These are phyloP conservation scores for Pteria penguin DNA, from an alignment of 2,888 invertebrate genomes.

Conservation along the genomic window DNA sequence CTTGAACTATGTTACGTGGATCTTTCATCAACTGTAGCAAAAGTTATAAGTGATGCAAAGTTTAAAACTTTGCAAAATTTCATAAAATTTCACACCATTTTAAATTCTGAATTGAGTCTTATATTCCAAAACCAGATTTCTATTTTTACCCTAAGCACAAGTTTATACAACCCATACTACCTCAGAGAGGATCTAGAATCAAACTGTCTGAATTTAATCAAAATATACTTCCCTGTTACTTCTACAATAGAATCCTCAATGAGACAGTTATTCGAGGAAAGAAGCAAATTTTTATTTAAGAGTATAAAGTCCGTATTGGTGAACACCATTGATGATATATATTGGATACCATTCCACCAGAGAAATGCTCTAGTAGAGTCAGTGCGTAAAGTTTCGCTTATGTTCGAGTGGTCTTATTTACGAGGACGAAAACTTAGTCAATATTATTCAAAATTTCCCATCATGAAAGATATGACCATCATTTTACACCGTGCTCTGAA, in stretches of 20 bases:
- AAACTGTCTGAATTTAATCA: conserved; percentile 18
- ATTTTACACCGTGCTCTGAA: conserved; percentile 25
- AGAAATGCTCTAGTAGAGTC: conserved; percentile 20
- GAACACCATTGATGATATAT: conserved; percentile 27
- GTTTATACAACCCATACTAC: conserved; percentile 19
- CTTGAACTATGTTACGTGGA: conserved; percentile 33
- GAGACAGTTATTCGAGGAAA: conserved; percentile 8
- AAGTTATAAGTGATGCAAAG: conserved; percentile 26
- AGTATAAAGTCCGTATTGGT: conserved; percentile 26
- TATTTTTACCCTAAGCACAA: conserved; percentile 24
- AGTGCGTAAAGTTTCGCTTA: conserved; percentile 15
- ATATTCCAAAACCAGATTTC: conserved; percentile 7
- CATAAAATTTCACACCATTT: conserved; percentile 31
- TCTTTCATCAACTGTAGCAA: conserved; percentile 19
- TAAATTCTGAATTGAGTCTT: conserved; percentile 30
- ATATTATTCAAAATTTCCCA: not conserved
- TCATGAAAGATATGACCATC: not conserved
- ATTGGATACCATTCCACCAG: conserved; percentile 38
- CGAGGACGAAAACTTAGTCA: not conserved
- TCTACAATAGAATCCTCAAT: conserved; percentile 23
- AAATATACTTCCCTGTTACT: conserved; percentile 29
- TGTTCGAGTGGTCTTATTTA: conserved; percentile 22
- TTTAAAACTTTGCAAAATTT: conserved; percentile 15
- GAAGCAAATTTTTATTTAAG: conserved; percentile 6
- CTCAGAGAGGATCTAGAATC: conserved; percentile 6